Evolutionary conservation across 2,888 invertebrate genomes (phyloP).

Genomic region (Julus scandinavius): DNA sequence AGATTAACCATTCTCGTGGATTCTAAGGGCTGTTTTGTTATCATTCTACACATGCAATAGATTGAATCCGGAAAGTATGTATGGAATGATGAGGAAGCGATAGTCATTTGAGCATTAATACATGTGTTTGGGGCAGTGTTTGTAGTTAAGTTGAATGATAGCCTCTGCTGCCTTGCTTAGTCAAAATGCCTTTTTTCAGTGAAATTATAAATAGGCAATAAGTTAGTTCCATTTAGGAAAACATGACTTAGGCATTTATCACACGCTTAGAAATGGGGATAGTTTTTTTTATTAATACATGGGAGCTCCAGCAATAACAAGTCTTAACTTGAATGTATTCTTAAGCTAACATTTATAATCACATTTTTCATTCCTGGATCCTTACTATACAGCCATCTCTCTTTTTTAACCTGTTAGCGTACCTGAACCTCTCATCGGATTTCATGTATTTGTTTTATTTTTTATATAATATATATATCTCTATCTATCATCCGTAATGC

Average conservation of each 20-base stretch:
- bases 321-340: neutral
- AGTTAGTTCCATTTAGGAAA: conserved; percentile 29
- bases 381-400: conserved; percentile 29
- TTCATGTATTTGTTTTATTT: conserved; percentile 38
- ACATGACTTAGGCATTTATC: neutral
- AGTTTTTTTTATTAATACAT: neutral
- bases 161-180: conserved; percentile 45
- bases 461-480: conserved; percentile 41
- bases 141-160: conserved; percentile 22
- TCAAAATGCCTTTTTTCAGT: conserved; percentile 7
- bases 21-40: neutral
- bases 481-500: conserved; percentile 39
- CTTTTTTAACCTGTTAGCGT: conserved; percentile 37
- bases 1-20: neutral
- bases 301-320: conserved; percentile 31
- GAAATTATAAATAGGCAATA: neutral
- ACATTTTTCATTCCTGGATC: conserved; percentile 22
- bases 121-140: neutral
- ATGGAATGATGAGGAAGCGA: neutral
- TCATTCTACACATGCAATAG: neutral
- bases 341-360: conserved; percentile 37
- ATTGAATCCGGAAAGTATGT: neutral
- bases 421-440: conserved; percentile 45
- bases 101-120: neutral
- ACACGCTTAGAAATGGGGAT: neutral